Conservation (phyloP, 2,797 vertebrate genomes). For the Octomys mimax region DNA sequence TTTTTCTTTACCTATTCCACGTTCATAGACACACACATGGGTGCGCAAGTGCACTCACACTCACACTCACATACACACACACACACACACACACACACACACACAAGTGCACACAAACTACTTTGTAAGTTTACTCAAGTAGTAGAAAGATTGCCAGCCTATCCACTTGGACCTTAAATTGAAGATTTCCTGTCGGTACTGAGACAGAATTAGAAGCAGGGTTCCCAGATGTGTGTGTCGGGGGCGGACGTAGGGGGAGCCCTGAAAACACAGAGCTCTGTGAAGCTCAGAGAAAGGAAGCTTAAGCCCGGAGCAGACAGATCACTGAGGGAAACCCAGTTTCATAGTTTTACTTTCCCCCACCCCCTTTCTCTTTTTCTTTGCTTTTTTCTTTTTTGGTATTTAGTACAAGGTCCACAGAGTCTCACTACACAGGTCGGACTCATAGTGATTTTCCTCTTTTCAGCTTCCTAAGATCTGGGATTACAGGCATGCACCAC, state of each 20-base stretch:
- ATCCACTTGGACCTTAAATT: not conserved
- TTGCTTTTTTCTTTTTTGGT: too few relatives aligned
- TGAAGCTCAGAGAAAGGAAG: not conserved
- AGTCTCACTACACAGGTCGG: too few relatives aligned
- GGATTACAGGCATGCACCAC: too few relatives aligned
- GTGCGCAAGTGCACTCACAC: too few relatives aligned
- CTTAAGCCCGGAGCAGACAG: too few relatives aligned
- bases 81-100: not conserved
- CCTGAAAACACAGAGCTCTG: not conserved
- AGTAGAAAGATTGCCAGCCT: not conserved
- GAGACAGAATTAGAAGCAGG: not conserved
- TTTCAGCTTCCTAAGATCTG: too few relatives aligned
- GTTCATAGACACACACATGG: not conserved
- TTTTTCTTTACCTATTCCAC: rapidly evolving
- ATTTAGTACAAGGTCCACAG: too few relatives aligned
- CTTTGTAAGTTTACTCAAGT: not conserved
- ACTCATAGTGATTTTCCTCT: too few relatives aligned
- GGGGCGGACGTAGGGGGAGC: too few relatives aligned
- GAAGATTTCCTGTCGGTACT: not conserved
- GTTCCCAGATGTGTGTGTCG: not conserved
- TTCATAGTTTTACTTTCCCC: not conserved
- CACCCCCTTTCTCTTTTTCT: too few relatives aligned
- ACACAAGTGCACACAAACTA: not conserved
- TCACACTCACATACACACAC: not conserved
- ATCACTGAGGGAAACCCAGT: not conserved